A percentile compares a stretch with the other conserved stretches of the same genome.
These are phyloP conservation scores for Onychomys torridus DNA, from an alignment of 2,797 vertebrate species.

Conservation along the genomic window DNA sequence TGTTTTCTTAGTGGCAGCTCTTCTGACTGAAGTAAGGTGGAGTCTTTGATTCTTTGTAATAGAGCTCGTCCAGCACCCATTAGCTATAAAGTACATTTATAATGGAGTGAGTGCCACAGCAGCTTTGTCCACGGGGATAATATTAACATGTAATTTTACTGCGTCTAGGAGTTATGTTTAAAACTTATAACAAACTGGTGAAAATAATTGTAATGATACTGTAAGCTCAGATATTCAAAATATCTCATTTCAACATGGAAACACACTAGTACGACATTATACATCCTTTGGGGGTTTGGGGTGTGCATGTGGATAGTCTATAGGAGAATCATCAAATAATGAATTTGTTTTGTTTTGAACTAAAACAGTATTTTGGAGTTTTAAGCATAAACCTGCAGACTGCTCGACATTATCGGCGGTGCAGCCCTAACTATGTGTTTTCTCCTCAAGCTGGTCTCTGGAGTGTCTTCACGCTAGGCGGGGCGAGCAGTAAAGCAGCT, in stretches of 20 bases:
- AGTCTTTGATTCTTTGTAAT: background rate
- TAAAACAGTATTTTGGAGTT: background rate
- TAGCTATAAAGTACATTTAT: background rate
- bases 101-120: background rate
- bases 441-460: constrained; percentile 94
- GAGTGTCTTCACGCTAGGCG: constrained; percentile 97
- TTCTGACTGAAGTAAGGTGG: background rate
- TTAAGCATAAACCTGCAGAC: background rate
- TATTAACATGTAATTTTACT: background rate
- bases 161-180: background rate
- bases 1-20: background rate
- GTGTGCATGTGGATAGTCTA: background rate
- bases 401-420: background rate
- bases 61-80: background rate
- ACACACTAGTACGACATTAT: background rate
- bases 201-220: constrained; percentile 31
- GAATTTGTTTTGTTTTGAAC: constrained; percentile 18
- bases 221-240: background rate
- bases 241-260: constrained; percentile 43
- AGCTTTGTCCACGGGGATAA: background rate
- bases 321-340: constrained; percentile 33
- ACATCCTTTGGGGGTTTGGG: background rate
- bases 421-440: background rate
- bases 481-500: constrained; percentile 90
- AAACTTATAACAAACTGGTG: constrained; percentile 25